These are phyloP conservation scores for Sebastes fasciatus DNA, from an alignment of 2,113 vertebrate species.

Conservation along the genomic window DNA sequence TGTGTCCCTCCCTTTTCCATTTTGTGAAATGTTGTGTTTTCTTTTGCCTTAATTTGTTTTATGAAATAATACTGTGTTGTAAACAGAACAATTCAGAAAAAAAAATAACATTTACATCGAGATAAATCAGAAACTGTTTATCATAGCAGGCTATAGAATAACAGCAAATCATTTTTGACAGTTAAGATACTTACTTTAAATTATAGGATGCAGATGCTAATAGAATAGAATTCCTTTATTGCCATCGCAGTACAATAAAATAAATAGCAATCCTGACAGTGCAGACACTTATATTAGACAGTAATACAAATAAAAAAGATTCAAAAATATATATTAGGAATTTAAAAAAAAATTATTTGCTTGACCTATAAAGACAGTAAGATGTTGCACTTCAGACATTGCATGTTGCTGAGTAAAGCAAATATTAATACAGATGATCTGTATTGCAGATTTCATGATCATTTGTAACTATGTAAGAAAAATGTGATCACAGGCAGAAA, in stretches of 20 bases:
- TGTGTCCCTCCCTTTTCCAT: too few relatives aligned
- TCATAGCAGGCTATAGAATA: not conserved
- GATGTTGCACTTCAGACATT: too few relatives aligned
- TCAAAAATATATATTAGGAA: too few relatives aligned
- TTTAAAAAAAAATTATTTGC: too few relatives aligned
- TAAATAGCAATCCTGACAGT: too few relatives aligned
- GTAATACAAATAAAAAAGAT: too few relatives aligned
- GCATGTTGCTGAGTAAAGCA: not conserved
- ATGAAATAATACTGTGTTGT: not conserved
- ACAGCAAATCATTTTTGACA: not conserved
- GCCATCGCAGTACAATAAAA: too few relatives aligned
- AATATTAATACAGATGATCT: not conserved
- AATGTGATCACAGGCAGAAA: not conserved
- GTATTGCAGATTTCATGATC: too few relatives aligned
- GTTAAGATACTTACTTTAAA: not conserved
- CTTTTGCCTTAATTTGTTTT: not conserved
- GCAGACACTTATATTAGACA: too few relatives aligned
- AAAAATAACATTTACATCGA: not conserved
- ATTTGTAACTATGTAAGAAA: not conserved
- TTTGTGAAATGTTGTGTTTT: not conserved
- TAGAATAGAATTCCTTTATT: too few relatives aligned
- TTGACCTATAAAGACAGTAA: too few relatives aligned
- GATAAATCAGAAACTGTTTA: not conserved
- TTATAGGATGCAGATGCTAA: not conserved
- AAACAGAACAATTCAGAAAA: not conserved